Conservation (phyloP, 1,140 invertebrate genomes). For the Apis laboriosa region DNA sequence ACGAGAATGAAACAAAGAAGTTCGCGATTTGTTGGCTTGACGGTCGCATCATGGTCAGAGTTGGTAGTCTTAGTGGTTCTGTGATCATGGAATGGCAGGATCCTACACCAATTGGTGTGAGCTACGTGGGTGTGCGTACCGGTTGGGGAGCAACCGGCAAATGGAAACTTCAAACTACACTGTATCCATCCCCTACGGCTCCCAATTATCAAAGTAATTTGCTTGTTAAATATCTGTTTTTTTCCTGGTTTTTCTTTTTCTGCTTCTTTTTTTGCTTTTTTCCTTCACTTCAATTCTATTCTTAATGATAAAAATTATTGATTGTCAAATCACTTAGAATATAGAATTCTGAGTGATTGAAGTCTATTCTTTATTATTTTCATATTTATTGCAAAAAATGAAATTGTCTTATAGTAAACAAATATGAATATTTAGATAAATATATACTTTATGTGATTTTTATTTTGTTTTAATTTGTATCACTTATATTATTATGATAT, state of each 20-base stretch:
- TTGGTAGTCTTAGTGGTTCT: conserved; percentile 74
- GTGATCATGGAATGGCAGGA: conserved; percentile 83
- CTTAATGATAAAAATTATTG: not conserved
- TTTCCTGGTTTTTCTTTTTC: not conserved
- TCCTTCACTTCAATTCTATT: not conserved
- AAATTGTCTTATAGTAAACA: not conserved
- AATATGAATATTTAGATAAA: not conserved
- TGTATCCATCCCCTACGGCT: conserved; percentile 35
- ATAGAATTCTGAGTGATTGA: not conserved
- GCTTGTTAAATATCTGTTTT: not conserved
- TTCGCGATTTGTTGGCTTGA: conserved; percentile 84
- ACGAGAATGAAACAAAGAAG: conserved; percentile 81
- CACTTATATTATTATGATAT: not conserved
- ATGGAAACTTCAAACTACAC: conserved; percentile 79
- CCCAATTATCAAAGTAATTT: conserved; percentile 53
- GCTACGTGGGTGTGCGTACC: conserved; percentile 84
- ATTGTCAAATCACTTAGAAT: not conserved
- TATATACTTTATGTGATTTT: not conserved
- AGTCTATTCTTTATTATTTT: not conserved
- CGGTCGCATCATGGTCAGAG: conserved; percentile 80
- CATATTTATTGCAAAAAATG: not conserved
- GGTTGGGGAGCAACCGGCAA: conserved; percentile 84
- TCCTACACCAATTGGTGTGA: conserved; percentile 82
- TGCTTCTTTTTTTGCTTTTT: conserved; percentile 6
- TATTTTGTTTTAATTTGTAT: not conserved